These are phyloP conservation scores for Meandrusa payeni DNA, from an alignment of 2,888 invertebrate species.

Conservation along the genomic window DNA sequence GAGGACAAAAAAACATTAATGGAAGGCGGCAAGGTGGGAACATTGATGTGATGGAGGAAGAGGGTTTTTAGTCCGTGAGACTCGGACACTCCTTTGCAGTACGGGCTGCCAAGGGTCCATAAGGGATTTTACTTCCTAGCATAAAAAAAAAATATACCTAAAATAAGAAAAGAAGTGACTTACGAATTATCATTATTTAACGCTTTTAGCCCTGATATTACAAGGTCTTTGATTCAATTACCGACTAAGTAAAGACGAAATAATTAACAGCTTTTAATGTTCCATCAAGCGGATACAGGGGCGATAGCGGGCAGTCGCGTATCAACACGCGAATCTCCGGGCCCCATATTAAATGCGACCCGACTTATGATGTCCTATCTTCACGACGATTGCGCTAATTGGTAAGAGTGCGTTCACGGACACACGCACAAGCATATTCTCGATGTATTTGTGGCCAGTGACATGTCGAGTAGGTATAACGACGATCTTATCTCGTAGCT, in stretches of 20 bases:
- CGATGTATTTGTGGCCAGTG: neutral
- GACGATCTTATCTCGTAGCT: neutral
- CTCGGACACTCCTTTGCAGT: too few species aligned
- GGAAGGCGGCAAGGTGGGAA: too few species aligned
- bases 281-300: conserved; percentile 3
- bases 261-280: conserved; percentile 17
- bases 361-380: conserved; percentile 58
- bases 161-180: too few species aligned
- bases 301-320: conserved; percentile 9
- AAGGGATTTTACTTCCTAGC: too few species aligned
- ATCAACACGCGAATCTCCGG: conserved; percentile 33
- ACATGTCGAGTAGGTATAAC: neutral
- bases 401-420: conserved; percentile 52
- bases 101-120: too few species aligned
- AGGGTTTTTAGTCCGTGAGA: too few species aligned
- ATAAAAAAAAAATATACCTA: too few species aligned
- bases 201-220: neutral
- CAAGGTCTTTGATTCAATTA: conserved; percentile 4
- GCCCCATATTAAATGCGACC: conserved; percentile 53
- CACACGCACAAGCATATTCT: conserved; percentile 34
- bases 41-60: too few species aligned
- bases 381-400: conserved; percentile 59
- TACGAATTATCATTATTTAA: too few species aligned
- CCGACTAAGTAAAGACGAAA: conserved; percentile 4
- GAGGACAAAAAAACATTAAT: too few species aligned